phyloP scores from a whole-genome alignment of 1,140 invertebrate genomes.

The Popillia japonica region DNA sequence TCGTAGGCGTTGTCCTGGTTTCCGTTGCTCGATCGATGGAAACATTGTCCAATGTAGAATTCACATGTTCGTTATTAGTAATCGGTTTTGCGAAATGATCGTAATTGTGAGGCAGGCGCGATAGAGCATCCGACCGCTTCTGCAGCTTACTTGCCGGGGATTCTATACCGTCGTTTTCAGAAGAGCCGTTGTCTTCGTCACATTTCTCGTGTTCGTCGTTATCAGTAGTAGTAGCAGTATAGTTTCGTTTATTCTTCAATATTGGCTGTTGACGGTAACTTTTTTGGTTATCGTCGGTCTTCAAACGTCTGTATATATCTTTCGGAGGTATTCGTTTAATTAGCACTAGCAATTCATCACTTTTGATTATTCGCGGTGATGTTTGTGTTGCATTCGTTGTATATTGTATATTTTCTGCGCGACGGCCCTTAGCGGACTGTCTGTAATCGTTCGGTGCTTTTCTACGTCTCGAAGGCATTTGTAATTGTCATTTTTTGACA shows the following conservation, averaged over 20 bases:
- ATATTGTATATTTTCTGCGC: not conserved
- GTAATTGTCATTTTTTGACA: too few relatives aligned
- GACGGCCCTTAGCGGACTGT: not conserved
- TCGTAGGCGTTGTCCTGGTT: not conserved
- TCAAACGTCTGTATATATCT: not conserved
- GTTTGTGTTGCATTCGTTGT: constrained; percentile 2
- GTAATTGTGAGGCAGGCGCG: not conserved
- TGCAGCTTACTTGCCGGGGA: not conserved
- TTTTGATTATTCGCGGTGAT: not conserved
- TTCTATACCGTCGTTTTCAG: not conserved
- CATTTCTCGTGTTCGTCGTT: not conserved
- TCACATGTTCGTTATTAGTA: constrained; percentile 42
- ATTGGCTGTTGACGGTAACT: not conserved
- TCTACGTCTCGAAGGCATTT: not conserved
- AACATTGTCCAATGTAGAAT: constrained; percentile 40
- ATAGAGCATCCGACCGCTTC: not conserved
- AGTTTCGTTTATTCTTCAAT: not conserved
- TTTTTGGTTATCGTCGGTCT: too few relatives aligned
- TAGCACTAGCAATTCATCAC: not conserved
- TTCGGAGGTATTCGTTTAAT: not conserved
- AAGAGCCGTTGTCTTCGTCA: not conserved
- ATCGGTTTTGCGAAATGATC: constrained; percentile 40
- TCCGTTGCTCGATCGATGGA: not conserved
- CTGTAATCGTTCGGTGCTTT: not conserved
- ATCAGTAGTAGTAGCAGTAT: not conserved